Evolutionary conservation across 2,888 invertebrate genomes (phyloP), one percentile per base, ranked within the genome.

Genomic region (Malthinus seriepunctatus): DNA sequence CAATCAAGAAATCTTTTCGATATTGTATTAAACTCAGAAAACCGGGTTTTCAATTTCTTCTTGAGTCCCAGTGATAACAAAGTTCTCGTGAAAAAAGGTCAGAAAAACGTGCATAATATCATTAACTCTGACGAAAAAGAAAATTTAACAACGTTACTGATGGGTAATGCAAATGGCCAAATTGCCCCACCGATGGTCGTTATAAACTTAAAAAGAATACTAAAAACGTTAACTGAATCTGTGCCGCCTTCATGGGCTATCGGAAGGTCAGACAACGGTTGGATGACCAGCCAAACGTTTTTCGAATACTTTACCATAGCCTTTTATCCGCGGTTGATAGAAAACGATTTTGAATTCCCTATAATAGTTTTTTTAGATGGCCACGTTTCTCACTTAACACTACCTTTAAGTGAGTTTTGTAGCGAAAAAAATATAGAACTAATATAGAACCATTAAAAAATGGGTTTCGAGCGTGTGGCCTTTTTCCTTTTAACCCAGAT

Each of bases 261-360:
- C 11, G 35, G 35, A 1, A 35, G 11, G 35, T 35, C 35, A n/a
- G n/a, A n/a, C 5, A 23, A 23, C 5, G 35, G 35, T 4, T 74
- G 74, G 71, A 74, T 73, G 71, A 73, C 69, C 3, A 59, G 63
- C 0, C 67, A 67, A 60, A 66, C 63, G 0, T 75, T 76, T 63
- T 73, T 64, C 57, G 69, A 75, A 54, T 73, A 68, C 15, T 44
- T 44, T 44, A 15, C 14, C 8, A 44, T 44, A 9, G 15, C 70
- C n/a, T 72, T 73, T 63, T 52, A 66, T 49, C 67, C 69, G 33
- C 75, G 71, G 71, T 51, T 76, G 31, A 32, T 67, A 10, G 58
- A 64, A 37, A 65, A 71, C 38, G 11, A 37, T 50, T 50, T 15
- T 14, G 50, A 50, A 12, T 38, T 50, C 73, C 73, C 12, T 56